phyloP scores from a whole-genome alignment of 2,797 vertebrate genomes.

The Telmatherina bonti region DNA sequence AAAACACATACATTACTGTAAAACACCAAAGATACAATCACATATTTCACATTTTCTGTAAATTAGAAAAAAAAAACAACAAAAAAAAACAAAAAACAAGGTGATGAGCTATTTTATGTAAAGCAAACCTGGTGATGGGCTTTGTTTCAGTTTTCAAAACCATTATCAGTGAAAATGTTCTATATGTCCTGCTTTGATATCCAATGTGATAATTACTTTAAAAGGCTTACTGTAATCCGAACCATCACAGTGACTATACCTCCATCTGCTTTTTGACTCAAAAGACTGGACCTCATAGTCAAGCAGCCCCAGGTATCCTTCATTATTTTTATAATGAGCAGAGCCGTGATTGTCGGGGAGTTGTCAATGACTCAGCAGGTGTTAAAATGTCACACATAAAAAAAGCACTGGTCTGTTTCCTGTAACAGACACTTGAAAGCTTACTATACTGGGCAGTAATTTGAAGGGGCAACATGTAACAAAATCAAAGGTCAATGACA shows the following conservation, averaged over 20 bases:
- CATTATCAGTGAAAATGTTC: not conserved
- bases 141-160: not conserved
- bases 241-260: not conserved
- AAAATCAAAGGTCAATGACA: not conserved
- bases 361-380: constrained; percentile 10
- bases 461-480: not conserved
- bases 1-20: constrained; percentile 20
- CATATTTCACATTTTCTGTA: not conserved
- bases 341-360: constrained; percentile 10
- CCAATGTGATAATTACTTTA: constrained; percentile 1
- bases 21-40: constrained; percentile 2
- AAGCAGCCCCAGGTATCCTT: not conserved
- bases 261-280: constrained; percentile 2
- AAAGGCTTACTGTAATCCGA: not conserved
- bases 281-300: constrained; percentile 3
- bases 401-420: constrained; percentile 3
- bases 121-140: not conserved
- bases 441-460: not conserved
- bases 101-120: not conserved
- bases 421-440: not conserved
- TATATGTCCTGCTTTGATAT: not conserved
- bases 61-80: not conserved
- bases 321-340: constrained; percentile 9
- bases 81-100: not conserved
- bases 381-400: constrained; percentile 16